These are phyloP conservation scores for Agelastica alni DNA, from an alignment of 2,888 invertebrate genomes.

Conservation along the genomic window DNA sequence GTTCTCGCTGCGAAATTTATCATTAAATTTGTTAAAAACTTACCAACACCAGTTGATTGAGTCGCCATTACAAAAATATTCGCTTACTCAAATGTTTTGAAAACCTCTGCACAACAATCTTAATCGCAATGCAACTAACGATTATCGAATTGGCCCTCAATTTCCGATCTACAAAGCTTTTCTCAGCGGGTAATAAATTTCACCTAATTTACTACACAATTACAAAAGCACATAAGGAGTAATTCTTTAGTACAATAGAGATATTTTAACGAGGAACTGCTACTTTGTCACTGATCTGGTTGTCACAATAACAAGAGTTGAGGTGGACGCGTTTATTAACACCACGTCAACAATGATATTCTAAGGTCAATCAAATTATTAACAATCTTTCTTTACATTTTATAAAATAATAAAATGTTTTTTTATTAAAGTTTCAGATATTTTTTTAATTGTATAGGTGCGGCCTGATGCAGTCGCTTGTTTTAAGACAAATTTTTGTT, in stretches of 20 bases:
- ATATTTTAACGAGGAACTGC: neutral
- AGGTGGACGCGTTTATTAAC: no score
- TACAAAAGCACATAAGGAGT: conserved; percentile 2
- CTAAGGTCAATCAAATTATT: no score
- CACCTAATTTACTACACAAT: neutral
- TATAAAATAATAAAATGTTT: no score
- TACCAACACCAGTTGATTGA: conserved; percentile 90
- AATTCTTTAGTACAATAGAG: conserved; percentile 5
- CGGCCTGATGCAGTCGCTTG: no score
- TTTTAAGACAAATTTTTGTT: no score
- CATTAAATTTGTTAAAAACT: conserved; percentile 56
- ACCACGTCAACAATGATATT: no score
- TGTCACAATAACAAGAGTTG: no score
- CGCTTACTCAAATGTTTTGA: neutral
- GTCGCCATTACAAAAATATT: conserved; percentile 72
- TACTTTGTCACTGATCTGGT: neutral
- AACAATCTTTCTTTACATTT: no score
- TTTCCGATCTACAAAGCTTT: neutral
- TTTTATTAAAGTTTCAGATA: no score
- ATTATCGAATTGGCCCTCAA: neutral
- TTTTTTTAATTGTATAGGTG: no score
- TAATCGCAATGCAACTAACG: neutral
- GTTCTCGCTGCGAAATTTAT: conserved; percentile 7
- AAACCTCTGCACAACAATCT: neutral
- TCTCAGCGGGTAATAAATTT: neutral